phyloP scores from a whole-genome alignment of 2,888 invertebrate genomes.

The Colostygia pectinataria region DNA sequence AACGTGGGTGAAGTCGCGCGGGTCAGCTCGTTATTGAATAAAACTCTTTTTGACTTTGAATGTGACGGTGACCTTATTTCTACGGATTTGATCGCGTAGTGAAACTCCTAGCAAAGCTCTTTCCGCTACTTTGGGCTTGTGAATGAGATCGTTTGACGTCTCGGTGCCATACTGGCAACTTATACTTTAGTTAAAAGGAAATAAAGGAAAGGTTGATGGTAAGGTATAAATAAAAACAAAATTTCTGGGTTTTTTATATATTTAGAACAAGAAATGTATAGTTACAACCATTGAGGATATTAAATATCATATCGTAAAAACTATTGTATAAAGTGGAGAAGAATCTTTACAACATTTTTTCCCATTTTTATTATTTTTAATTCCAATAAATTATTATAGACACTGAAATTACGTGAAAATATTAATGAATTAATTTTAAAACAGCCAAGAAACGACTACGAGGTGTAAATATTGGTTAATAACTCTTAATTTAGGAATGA shows the following conservation, averaged over 20 bases:
- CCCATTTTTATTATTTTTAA: conserved; percentile 71
- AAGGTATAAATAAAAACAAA: conserved; percentile 42
- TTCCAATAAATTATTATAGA: conserved; percentile 81
- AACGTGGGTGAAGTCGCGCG: no score
- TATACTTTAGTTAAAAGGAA: not conserved
- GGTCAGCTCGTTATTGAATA: no score
- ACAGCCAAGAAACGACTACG: conserved; percentile 80
- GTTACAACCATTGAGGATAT: conserved; percentile 84
- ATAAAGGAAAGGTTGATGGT: not conserved
- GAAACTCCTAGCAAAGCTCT: no score
- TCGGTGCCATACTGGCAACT: no score
- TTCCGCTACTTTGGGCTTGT: no score
- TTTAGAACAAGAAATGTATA: conserved; percentile 85
- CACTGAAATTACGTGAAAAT: conserved; percentile 82
- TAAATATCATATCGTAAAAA: conserved; percentile 84
- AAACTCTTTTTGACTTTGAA: no score
- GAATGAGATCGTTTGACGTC: no score
- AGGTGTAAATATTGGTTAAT: conserved; percentile 79
- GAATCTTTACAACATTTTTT: conserved; percentile 72
- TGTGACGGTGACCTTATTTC: no score
- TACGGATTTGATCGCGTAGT: no score
- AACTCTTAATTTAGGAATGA: conserved; percentile 80
- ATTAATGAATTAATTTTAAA: conserved; percentile 78
- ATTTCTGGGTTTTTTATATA: conserved; percentile 76
- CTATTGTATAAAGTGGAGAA: conserved; percentile 83